Evolutionary conservation across 2,888 invertebrate genomes (phyloP).

Genomic region (Tipula vernalis): DNA sequence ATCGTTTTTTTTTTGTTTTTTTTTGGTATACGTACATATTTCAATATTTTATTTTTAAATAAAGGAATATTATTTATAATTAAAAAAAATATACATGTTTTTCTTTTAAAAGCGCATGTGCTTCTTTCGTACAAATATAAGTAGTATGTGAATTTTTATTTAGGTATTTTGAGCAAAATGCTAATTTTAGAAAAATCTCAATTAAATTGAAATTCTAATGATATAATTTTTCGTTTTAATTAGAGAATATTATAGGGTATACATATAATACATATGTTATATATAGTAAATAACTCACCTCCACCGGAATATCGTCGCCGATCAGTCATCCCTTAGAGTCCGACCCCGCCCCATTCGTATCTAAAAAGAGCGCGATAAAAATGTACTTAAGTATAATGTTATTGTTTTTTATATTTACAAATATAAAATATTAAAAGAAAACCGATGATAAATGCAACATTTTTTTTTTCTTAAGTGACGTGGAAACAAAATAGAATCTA

Average conservation of each 20-base stretch:
- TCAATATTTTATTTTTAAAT: neutral
- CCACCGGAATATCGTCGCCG: slow-evolving; percentile 52
- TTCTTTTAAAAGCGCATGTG: neutral
- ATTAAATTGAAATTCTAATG: neutral
- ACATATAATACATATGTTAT: neutral
- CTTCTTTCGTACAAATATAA: neutral
- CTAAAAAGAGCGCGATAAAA: slow-evolving; percentile 14
- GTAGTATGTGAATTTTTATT: neutral
- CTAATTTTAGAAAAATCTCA: neutral
- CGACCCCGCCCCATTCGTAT: slow-evolving; percentile 20
- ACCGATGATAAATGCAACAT: neutral
- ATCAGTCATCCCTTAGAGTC: slow-evolving; percentile 48
- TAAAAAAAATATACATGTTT: neutral
- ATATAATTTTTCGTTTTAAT: neutral
- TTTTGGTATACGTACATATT: neutral
- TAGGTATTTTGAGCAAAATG: neutral
- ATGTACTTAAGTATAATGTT: neutral
- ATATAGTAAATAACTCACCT: slow-evolving; percentile 37
- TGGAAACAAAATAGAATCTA: neutral
- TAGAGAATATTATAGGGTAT: too few relatives aligned
- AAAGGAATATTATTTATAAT: neutral
- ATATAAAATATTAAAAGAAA: neutral
- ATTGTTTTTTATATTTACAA: neutral
- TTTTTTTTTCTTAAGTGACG: neutral
- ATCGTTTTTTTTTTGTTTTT: neutral